These are phyloP conservation scores for Pocillopora grandis DNA, from an alignment of 92 coral and sea anemone species.

Conservation along the genomic window DNA sequence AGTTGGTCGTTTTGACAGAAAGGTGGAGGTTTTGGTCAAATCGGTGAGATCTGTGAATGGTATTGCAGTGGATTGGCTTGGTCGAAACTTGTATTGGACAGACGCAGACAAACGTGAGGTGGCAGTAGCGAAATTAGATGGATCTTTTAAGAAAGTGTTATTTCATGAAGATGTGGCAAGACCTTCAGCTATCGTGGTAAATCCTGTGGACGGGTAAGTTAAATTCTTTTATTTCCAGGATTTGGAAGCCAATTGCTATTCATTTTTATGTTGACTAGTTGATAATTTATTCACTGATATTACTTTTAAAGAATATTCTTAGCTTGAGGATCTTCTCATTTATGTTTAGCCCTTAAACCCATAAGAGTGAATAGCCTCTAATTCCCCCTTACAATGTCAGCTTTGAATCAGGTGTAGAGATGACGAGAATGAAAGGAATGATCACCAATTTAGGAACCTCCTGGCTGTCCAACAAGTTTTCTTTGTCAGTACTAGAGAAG, in stretches of 20 bases:
- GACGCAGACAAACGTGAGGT: conserved; percentile 69
- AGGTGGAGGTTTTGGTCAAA: conserved; percentile 61
- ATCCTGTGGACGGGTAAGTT: conserved; percentile 87
- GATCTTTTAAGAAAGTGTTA: conserved; percentile 74
- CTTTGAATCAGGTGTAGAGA: too few species aligned
- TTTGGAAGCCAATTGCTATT: not conserved
- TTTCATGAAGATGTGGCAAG: conserved; percentile 53
- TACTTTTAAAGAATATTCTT: too few species aligned
- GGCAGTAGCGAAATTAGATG: conserved; percentile 82
- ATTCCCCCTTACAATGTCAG: too few species aligned
- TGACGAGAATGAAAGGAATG: too few species aligned
- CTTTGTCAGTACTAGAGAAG: too few species aligned
- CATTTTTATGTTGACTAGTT: not conserved
- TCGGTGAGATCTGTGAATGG: conserved; percentile 72
- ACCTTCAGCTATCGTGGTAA: conserved; percentile 85
- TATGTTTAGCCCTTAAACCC: too few species aligned
- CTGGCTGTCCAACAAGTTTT: too few species aligned
- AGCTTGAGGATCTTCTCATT: too few species aligned
- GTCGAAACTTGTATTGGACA: conserved; percentile 93
- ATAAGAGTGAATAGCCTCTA: too few species aligned
- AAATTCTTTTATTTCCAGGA: not conserved
- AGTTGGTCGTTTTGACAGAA: conserved; percentile 58
- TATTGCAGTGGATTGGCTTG: conserved; percentile 95
- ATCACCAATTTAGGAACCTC: too few species aligned
- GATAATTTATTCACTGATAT: too few species aligned